phyloP scores from a whole-genome alignment of 2,113 vertebrate genomes.

The Willisornis vidua region DNA sequence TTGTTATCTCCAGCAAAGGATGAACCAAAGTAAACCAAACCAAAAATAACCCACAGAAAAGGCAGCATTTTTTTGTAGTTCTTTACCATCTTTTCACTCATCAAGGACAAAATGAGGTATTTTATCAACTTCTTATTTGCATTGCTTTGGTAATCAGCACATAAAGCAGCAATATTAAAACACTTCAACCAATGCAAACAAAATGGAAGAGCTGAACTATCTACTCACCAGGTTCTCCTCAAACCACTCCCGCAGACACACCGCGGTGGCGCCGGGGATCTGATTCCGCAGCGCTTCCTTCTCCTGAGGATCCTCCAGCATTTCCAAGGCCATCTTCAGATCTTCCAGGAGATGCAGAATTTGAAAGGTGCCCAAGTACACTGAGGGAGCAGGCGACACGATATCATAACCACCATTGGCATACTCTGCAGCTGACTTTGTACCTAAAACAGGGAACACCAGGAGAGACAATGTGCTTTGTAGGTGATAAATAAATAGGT shows the following conservation, averaged over 20 bases:
- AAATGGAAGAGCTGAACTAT: neutral
- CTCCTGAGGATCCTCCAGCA: conserved; percentile 76
- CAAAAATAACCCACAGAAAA: neutral
- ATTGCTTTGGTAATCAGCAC: neutral
- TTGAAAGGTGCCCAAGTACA: conserved; percentile 73
- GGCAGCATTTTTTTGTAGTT: neutral
- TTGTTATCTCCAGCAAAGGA: neutral
- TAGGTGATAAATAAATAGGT: neutral
- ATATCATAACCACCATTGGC: conserved; percentile 70
- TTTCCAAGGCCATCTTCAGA: conserved; percentile 81
- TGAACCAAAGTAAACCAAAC: neutral
- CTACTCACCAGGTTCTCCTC: conserved; percentile 80
- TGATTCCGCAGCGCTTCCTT: conserved; percentile 77
- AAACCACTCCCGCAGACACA: conserved; percentile 81
- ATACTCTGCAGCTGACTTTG: conserved; percentile 80
- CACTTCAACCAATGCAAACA: neutral
- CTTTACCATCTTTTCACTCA: neutral
- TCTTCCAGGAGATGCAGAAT: conserved; percentile 85
- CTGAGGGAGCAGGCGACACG: conserved; percentile 65
- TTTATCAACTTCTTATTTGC: neutral
- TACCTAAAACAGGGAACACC: conserved; percentile 69
- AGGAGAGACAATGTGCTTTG: neutral
- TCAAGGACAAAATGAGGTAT: neutral
- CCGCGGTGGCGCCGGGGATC: conserved; percentile 77
- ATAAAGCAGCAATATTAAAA: neutral